Evolutionary conservation across 2,888 invertebrate genomes (phyloP).

Genomic region (Cerceris ruficornis): DNA sequence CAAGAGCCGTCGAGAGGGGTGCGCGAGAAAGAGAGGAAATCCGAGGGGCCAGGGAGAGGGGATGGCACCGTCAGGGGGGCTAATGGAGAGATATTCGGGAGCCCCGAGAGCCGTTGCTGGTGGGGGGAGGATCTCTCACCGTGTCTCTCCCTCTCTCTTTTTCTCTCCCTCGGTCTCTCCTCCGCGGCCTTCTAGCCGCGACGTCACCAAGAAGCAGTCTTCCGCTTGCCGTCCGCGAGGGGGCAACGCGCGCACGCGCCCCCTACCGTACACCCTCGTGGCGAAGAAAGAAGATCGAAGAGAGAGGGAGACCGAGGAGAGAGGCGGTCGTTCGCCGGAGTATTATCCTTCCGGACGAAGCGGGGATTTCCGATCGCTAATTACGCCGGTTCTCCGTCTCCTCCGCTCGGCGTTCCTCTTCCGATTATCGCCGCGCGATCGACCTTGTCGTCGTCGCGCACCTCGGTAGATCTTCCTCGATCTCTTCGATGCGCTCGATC

Average conservation of each 20-base stretch:
- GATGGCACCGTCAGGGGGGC: constrained; percentile 76
- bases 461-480: too few species aligned
- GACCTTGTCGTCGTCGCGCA: background rate
- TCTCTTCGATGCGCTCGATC: too few species aligned
- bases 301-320: constrained; percentile 17
- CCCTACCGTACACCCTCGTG: constrained; percentile 67
- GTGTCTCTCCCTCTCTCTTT: constrained; percentile 49
- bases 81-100: constrained; percentile 82
- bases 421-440: background rate
- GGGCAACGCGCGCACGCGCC: constrained; percentile 74
- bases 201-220: constrained; percentile 72
- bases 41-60: constrained; percentile 71
- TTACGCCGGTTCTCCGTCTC: background rate
- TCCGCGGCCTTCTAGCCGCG: constrained; percentile 65
- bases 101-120: constrained; percentile 66
- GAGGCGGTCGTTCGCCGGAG: constrained; percentile 50
- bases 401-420: background rate
- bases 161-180: constrained; percentile 43
- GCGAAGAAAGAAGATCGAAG: constrained; percentile 37
- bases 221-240: constrained; percentile 67
- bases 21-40: constrained; percentile 59
- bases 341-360: constrained; percentile 25
- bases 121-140: constrained; percentile 69
- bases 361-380: constrained; percentile 7
- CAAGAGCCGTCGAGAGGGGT: constrained; percentile 77